Percentiles rank a stretch among this genome's conserved stretches.
These are phyloP conservation scores for Spodoptera picta DNA, from an alignment of 2,888 invertebrate genomes.

Conservation along the genomic window DNA sequence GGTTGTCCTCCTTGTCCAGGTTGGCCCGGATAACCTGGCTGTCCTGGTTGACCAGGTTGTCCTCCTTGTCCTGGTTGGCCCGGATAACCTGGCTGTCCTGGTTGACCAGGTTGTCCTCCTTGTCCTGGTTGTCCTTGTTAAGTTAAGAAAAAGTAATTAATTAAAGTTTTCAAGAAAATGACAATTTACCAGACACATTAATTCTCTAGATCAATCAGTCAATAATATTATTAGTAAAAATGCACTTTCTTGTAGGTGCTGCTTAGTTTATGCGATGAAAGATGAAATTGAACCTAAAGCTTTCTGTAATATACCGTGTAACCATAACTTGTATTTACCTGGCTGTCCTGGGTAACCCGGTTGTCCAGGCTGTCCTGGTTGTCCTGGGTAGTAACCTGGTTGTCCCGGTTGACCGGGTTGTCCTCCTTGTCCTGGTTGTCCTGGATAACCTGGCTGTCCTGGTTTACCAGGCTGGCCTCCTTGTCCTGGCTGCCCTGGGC, in stretches of 20 bases:
- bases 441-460: no score
- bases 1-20: constrained; percentile 19
- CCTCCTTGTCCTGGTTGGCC: no score
- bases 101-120: constrained; percentile 78
- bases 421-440: no score
- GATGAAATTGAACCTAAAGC: constrained; percentile 33
- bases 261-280: constrained; percentile 32
- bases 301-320: no score
- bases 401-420: not conserved
- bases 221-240: no score
- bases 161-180: no score
- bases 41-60: constrained; percentile 63
- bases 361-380: constrained; percentile 7
- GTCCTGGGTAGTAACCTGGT: constrained; percentile 10
- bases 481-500: no score
- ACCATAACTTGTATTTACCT: constrained; percentile 48
- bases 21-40: constrained; percentile 57
- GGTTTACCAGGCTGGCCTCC: no score
- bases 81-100: constrained; percentile 59
- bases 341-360: constrained; percentile 36
- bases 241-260: constrained; percentile 33
- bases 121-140: constrained; percentile 45
- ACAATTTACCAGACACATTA: no score
- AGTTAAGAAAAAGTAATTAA: no score
- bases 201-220: no score